Conservation (phyloP, 2,888 invertebrate genomes). For the Agrochola macilenta region DNA sequence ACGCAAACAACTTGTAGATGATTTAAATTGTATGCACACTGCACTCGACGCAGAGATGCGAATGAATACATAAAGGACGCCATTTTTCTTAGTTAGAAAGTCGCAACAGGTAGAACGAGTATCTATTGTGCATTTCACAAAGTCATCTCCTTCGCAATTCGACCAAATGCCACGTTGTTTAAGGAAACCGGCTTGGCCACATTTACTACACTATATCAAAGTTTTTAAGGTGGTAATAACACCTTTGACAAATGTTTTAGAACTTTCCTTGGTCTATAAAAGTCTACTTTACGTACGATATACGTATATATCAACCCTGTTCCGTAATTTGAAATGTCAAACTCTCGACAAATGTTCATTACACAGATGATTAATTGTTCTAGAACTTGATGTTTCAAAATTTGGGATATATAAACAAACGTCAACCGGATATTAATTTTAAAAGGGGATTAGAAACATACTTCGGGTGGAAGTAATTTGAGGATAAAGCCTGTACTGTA, state of each 20-base stretch:
- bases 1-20: conserved; percentile 70
- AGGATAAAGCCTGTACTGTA: conserved; percentile 35
- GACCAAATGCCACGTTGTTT: conserved; percentile 31
- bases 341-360: conserved; percentile 51
- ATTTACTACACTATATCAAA: conserved; percentile 14
- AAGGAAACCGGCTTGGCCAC: conserved; percentile 25
- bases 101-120: conserved; percentile 65
- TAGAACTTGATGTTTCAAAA: conserved; percentile 47
- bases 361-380: conserved; percentile 57
- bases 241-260: conserved; percentile 18
- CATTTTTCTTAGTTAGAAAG: conserved; percentile 62
- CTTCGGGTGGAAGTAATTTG: conserved; percentile 53
- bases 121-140: conserved; percentile 46
- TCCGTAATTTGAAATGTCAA: conserved; percentile 45
- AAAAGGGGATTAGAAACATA: conserved; percentile 47
- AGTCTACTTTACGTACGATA: conserved; percentile 31
- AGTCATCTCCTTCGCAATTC: conserved; percentile 31
- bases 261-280: conserved; percentile 21
- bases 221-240: conserved; percentile 11
- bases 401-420: conserved; percentile 50
- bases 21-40: conserved; percentile 70
- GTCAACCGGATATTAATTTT: conserved; percentile 48
- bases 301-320: conserved; percentile 31
- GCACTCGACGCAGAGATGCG: conserved; percentile 52
- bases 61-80: conserved; percentile 55